Conservation (phyloP, 1,140 invertebrate genomes). For the Drosophila bocqueti region DNA sequence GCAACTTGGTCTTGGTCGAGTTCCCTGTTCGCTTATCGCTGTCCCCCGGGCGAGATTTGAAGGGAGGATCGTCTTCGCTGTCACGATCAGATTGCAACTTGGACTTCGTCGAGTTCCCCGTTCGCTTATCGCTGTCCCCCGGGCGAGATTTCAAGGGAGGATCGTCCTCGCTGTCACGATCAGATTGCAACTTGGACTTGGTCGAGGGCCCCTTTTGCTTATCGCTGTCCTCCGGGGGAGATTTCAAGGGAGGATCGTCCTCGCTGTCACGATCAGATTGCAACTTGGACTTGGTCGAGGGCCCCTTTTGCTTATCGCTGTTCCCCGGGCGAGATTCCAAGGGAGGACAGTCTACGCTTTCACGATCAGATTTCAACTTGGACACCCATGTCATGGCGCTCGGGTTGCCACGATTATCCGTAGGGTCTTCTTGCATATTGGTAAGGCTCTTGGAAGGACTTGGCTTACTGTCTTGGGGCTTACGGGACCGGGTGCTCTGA, state of each 20-base stretch:
- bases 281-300: not conserved
- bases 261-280: too few relatives aligned
- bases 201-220: too few relatives aligned
- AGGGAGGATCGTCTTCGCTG: too few relatives aligned
- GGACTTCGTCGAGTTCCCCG: not conserved
- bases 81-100: too few relatives aligned
- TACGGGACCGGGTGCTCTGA: not conserved
- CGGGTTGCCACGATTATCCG: too few relatives aligned
- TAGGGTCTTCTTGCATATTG: not conserved
- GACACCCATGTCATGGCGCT: conserved; percentile 11
- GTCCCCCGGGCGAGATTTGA: too few relatives aligned
- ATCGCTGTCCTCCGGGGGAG: too few relatives aligned
- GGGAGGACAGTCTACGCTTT: not conserved
- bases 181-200: not conserved
- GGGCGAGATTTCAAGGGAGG: too few relatives aligned
- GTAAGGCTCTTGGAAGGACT: not conserved
- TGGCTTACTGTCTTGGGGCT: not conserved
- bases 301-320: not conserved
- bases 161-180: not conserved
- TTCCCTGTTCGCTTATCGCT: too few relatives aligned
- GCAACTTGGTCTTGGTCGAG: not conserved
- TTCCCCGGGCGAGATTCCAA: too few relatives aligned
- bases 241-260: too few relatives aligned
- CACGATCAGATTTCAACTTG: not conserved
- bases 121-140: too few relatives aligned